Percentiles rank a stretch among this genome's conserved stretches.
Evolutionary conservation across 2,888 invertebrate species (phyloP).

Genomic region (Lithophane socia): DNA sequence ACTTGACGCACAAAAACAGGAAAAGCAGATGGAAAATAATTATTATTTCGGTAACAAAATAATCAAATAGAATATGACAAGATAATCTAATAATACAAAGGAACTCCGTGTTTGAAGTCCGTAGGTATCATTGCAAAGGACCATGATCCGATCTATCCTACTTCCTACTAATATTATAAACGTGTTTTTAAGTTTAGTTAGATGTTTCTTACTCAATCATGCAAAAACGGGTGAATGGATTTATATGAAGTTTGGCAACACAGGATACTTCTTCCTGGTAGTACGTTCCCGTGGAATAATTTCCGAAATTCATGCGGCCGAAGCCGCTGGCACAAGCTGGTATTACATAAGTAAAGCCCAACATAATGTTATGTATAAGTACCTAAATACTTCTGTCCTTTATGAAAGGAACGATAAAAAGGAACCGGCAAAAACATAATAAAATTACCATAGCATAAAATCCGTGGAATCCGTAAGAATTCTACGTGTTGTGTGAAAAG

Average conservation of each 20-base stretch:
- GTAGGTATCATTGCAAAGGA: background rate
- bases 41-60: constrained; percentile 10
- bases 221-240: too few relatives aligned
- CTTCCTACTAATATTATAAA: too few relatives aligned
- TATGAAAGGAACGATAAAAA: constrained; percentile 62
- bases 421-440: constrained; percentile 69
- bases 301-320: too few relatives aligned
- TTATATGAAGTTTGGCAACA: too few relatives aligned
- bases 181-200: too few relatives aligned
- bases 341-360: constrained; percentile 25
- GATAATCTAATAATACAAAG: background rate
- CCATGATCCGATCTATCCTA: constrained; percentile 16
- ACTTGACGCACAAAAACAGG: constrained; percentile 31
- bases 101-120: constrained; percentile 3
- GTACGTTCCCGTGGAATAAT: too few relatives aligned
- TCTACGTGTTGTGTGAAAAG: constrained; percentile 39
- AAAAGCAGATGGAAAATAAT: constrained; percentile 15
- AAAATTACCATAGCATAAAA: constrained; percentile 72
- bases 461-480: constrained; percentile 45
- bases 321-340: too few relatives aligned
- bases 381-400: constrained; percentile 59
- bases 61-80: constrained; percentile 11
- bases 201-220: too few relatives aligned
- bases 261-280: too few relatives aligned
- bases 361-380: constrained; percentile 54